Evolutionary conservation across 1,140 invertebrate species (phyloP).

Genomic region (Radopholus similis): DNA sequence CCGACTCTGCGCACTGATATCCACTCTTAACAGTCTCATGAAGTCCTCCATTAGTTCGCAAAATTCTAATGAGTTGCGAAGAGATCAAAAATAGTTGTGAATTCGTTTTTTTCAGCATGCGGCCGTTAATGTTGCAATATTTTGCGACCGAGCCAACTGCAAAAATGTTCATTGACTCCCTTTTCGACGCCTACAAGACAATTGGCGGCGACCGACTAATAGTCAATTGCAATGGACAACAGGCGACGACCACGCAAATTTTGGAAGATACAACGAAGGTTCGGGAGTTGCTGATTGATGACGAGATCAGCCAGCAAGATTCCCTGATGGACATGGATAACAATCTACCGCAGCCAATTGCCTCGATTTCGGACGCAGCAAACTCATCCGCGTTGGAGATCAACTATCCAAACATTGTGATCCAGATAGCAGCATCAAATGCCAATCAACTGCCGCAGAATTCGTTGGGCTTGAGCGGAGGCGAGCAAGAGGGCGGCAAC

Average conservation of each 20-base stretch:
- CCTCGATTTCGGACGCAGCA: no score
- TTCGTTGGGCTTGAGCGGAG: no score
- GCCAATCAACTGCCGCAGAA: no score
- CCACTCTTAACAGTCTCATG: constrained; percentile 12
- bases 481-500: no score
- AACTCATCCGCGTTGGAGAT: no score
- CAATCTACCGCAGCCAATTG: no score
- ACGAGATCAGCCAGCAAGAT: neutral
- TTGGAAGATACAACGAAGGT: constrained; percentile 9
- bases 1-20: constrained; percentile 7
- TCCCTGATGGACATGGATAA: neutral
- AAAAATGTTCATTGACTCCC: constrained; percentile 3
- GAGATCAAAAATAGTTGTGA: neutral
- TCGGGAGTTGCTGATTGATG: constrained; percentile 11
- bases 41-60: neutral
- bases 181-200: constrained; percentile 18
- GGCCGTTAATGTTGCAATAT: constrained; percentile 17
- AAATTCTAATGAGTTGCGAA: neutral
- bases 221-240: constrained; percentile 2
- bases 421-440: no score
- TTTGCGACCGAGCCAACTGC: constrained; percentile 16
- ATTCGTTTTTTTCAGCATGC: constrained; percentile 7
- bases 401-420: no score
- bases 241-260: constrained; percentile 14
- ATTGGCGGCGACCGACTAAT: neutral